Evolutionary conservation across 2,797 vertebrate genomes (phyloP).

Genomic region (Ceyx erithaca): DNA sequence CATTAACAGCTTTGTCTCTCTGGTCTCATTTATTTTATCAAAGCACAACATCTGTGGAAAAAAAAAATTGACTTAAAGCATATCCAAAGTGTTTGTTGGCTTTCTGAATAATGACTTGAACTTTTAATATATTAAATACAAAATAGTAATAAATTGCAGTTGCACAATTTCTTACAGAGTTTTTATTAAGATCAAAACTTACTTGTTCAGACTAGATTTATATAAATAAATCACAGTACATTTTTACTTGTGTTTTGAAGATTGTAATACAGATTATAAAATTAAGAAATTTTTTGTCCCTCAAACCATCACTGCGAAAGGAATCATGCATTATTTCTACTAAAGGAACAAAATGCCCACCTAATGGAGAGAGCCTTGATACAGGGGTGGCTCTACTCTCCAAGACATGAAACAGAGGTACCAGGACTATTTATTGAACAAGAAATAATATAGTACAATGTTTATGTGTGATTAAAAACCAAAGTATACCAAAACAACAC

Average conservation of each 20-base stretch:
- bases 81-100: not conserved
- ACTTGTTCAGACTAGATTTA: slow-evolving; percentile 82
- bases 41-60: not conserved
- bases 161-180: slow-evolving; percentile 64
- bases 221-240: slow-evolving; percentile 87
- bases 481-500: slow-evolving; percentile 63
- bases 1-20: not conserved
- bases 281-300: slow-evolving; percentile 71
- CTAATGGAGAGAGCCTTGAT: slow-evolving; percentile 54
- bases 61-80: slow-evolving; percentile 1
- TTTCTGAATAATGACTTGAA: slow-evolving; percentile 40
- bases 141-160: slow-evolving; percentile 71
- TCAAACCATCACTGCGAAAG: slow-evolving; percentile 73
- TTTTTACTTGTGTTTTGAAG: slow-evolving; percentile 78
- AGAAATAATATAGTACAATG: slow-evolving; percentile 70
- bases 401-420: slow-evolving; percentile 73
- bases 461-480: slow-evolving; percentile 44
- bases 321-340: slow-evolving; percentile 78
- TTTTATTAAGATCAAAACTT: slow-evolving; percentile 80
- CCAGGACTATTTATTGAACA: slow-evolving; percentile 70
- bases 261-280: slow-evolving; percentile 74
- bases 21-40: not conserved
- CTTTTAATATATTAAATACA: slow-evolving; percentile 65
- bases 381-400: slow-evolving; percentile 46
- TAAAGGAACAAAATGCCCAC: slow-evolving; percentile 63